phyloP scores from a whole-genome alignment of 1,140 invertebrate genomes.

The Drosophila littoralis region DNA sequence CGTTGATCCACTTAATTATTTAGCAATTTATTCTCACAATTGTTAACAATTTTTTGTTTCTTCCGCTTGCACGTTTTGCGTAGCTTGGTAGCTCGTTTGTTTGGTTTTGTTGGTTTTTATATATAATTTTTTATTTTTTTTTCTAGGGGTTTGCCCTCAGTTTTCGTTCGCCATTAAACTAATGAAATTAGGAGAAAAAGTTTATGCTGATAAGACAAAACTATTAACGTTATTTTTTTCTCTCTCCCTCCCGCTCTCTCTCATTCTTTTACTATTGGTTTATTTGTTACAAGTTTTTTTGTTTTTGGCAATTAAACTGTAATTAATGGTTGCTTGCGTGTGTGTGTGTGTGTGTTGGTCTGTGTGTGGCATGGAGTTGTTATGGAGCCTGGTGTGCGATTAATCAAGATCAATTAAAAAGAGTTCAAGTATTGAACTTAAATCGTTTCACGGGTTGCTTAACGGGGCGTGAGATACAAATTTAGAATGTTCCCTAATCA shows the following conservation, averaged over 20 bases:
- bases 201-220: slow-evolving; percentile 80
- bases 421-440: slow-evolving; percentile 79
- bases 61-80: slow-evolving; percentile 72
- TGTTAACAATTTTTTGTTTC: slow-evolving; percentile 74
- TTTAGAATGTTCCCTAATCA: slow-evolving; percentile 45
- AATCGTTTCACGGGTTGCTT: slow-evolving; percentile 54
- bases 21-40: slow-evolving; percentile 83
- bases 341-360: slow-evolving; percentile 37
- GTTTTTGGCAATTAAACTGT: slow-evolving; percentile 72
- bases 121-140: slow-evolving; percentile 53
- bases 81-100: slow-evolving; percentile 69
- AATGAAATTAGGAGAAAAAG: slow-evolving; percentile 78
- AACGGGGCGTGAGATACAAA: slow-evolving; percentile 60
- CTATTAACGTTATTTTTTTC: slow-evolving; percentile 71
- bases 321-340: slow-evolving; percentile 67
- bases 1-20: slow-evolving; percentile 82
- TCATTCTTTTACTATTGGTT: neutral
- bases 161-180: slow-evolving; percentile 71
- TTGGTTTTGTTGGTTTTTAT: slow-evolving; percentile 29
- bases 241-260: slow-evolving; percentile 6
- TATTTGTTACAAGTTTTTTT: slow-evolving; percentile 25
- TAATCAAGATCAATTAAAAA: slow-evolving; percentile 82
- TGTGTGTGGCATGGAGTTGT: slow-evolving; percentile 27
- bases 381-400: slow-evolving; percentile 67
- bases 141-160: slow-evolving; percentile 28